Conservation (phyloP, 2,888 invertebrate genomes). For the Drosophila pseudotakahashii region DNA sequence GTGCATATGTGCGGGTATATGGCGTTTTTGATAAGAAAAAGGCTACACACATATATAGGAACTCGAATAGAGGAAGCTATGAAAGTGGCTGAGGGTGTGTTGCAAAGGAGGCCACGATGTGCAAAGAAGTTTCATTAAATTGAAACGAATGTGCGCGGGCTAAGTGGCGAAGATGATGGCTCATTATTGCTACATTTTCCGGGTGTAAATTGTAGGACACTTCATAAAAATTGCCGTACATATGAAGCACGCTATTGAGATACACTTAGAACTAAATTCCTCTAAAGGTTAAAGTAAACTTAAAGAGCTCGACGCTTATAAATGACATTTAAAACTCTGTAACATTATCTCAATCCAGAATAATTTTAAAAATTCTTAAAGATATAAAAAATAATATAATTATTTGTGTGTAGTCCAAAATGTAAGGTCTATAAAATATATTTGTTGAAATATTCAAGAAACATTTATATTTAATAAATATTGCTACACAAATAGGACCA, state of each 20-base stretch:
- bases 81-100: constrained; percentile 22
- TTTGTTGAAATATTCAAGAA: no score
- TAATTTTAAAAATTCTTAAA: no score
- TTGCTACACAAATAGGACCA: no score
- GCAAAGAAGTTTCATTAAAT: constrained; percentile 35
- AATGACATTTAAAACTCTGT: no score
- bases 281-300: background rate
- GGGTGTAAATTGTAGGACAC: background rate
- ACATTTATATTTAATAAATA: no score
- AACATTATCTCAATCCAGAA: no score
- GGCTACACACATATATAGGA: background rate
- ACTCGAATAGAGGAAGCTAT: constrained; percentile 26
- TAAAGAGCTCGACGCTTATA: no score
- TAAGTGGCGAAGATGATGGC: constrained; percentile 25
- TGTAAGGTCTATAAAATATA: no score
- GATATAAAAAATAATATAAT: no score
- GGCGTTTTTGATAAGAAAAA: constrained; percentile 30
- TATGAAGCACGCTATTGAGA: no score
- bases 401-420: no score
- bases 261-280: background rate
- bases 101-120: background rate
- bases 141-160: constrained; percentile 28
- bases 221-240: background rate
- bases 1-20: constrained; percentile 41
- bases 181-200: constrained; percentile 24